Conservation (phyloP, 2,113 vertebrate genomes). For the Limnothrissa miodon region DNA sequence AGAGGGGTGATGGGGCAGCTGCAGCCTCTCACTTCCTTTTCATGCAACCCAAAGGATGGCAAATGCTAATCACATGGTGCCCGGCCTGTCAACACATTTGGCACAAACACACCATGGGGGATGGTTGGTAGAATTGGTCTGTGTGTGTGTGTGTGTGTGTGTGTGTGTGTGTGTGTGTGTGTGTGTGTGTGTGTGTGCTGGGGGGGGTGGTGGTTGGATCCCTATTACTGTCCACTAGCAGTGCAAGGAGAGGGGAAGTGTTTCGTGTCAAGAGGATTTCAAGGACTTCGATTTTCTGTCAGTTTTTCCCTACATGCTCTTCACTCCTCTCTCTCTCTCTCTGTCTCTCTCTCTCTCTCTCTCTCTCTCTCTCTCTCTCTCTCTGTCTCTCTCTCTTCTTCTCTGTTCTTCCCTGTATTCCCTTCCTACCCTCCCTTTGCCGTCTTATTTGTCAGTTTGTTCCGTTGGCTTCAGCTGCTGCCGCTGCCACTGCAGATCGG, state of each 20-base stretch:
- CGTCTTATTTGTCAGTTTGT: slow-evolving; percentile 51
- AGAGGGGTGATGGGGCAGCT: neutral
- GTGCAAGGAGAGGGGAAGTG: slow-evolving; percentile 22
- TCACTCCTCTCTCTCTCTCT: slow-evolving; percentile 22
- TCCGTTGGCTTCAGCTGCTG: slow-evolving; percentile 39
- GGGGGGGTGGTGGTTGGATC: too few relatives aligned
- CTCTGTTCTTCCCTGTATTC: slow-evolving; percentile 8
- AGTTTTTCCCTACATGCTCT: slow-evolving; percentile 13
- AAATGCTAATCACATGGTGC: neutral
- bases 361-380: neutral
- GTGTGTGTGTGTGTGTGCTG: neutral
- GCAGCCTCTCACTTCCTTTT: neutral
- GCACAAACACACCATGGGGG: neutral
- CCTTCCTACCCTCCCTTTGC: slow-evolving; percentile 27
- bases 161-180: neutral
- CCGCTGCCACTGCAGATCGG: slow-evolving; percentile 13
- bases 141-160: slow-evolving; percentile 2
- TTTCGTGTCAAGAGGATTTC: slow-evolving; percentile 37
- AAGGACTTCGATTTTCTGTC: slow-evolving; percentile 44
- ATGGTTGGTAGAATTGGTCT: neutral
- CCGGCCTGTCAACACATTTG: neutral
- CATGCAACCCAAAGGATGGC: neutral
- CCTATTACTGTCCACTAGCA: slow-evolving; percentile 24
- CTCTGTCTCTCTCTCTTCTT: slow-evolving; percentile 17
- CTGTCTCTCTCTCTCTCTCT: neutral